Evolutionary conservation across 1,140 invertebrate genomes (phyloP).

Genomic region (Atta cephalotes): DNA sequence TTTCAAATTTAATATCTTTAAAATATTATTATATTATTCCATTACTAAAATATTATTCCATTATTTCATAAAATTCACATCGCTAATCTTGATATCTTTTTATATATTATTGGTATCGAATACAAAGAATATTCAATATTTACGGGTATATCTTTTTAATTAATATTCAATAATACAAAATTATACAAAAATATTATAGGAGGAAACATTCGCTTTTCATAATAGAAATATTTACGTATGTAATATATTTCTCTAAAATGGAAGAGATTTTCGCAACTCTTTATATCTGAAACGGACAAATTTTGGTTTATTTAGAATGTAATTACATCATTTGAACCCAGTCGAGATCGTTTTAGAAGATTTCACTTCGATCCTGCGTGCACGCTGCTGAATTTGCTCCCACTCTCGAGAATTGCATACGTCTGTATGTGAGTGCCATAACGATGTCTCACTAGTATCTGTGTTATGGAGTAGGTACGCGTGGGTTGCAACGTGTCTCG

Average conservation of each 20-base stretch:
- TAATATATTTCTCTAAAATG: constrained; percentile 10
- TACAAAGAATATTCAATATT: neutral
- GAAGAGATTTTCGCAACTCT: neutral
- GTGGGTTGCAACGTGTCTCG: constrained; percentile 57
- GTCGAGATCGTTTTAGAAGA: constrained; percentile 26
- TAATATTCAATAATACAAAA: constrained; percentile 32
- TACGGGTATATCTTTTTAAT: neutral
- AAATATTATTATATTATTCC: neutral
- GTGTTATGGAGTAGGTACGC: neutral
- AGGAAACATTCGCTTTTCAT: neutral
- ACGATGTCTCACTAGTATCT: constrained; percentile 38
- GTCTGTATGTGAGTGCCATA: constrained; percentile 39
- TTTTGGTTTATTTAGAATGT: constrained; percentile 32
- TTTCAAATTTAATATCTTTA: neutral
- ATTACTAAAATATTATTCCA: constrained; percentile 17
- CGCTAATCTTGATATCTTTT: neutral
- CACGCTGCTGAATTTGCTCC: constrained; percentile 25
- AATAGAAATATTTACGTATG: constrained; percentile 20
- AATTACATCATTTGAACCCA: constrained; percentile 52
- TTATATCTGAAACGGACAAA: constrained; percentile 1
- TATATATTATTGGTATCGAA: neutral
- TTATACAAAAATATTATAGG: neutral
- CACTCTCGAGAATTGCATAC: constrained; percentile 41
- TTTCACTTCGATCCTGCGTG: constrained; percentile 11
- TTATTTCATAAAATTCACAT: neutral